Evolutionary conservation across 2,113 vertebrate genomes (phyloP).

Genomic region (Neogobius melanostomus): DNA sequence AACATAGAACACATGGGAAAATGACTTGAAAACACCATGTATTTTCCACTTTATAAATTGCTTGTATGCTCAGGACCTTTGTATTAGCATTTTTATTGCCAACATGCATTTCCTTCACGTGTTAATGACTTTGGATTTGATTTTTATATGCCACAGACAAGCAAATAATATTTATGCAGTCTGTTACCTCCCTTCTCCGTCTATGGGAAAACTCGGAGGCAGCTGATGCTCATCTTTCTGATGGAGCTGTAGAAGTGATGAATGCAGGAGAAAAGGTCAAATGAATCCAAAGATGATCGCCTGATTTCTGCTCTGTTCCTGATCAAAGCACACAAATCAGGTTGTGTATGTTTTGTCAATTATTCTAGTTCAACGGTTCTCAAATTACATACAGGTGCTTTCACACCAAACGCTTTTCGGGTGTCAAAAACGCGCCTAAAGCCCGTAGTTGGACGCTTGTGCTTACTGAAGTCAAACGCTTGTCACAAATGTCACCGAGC

Average conservation of each 20-base stretch:
- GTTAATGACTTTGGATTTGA: neutral
- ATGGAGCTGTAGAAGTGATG: neutral
- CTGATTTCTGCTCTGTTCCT: neutral
- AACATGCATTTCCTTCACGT: neutral
- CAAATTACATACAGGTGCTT: too few species aligned
- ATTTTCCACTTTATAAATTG: neutral
- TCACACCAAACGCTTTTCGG: too few species aligned
- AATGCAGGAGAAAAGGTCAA: conserved; percentile 4
- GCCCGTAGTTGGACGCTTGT: too few species aligned
- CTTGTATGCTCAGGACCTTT: neutral
- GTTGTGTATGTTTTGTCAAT: neutral
- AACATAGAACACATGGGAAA: too few species aligned
- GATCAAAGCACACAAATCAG: conserved; percentile 4
- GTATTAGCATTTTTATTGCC: conserved; percentile 3
- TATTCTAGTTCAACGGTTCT: too few species aligned
- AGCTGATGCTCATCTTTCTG: neutral
- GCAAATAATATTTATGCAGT: conserved; percentile 5
- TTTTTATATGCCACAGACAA: neutral
- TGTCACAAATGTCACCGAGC: too few species aligned
- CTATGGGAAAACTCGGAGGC: neutral
- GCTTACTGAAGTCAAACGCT: too few species aligned
- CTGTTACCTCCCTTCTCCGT: neutral
- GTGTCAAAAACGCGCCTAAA: too few species aligned
- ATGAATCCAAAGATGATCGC: neutral
- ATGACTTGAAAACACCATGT: neutral